phyloP scores from a whole-genome alignment of 2,113 vertebrate species.

The Platichthys stellatus region DNA sequence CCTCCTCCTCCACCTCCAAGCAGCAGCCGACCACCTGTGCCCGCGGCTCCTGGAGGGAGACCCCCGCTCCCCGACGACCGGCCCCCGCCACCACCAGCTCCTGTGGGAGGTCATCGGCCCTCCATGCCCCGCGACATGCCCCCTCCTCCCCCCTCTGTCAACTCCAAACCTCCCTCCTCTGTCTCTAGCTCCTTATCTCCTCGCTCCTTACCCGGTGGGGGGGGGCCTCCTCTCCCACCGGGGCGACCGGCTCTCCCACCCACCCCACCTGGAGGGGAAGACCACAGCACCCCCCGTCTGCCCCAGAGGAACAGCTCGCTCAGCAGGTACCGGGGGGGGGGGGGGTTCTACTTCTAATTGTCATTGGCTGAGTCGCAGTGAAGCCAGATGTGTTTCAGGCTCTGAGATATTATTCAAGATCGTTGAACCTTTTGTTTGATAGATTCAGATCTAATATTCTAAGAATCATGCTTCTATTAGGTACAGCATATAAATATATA shows the following conservation, averaged over 20 bases:
- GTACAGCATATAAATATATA: no score
- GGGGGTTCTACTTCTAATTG: not conserved
- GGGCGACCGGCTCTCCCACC: conserved; percentile 85
- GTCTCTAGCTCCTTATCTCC: conserved; percentile 70
- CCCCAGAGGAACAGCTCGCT: conserved; percentile 91
- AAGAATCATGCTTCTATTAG: no score
- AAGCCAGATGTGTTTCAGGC: no score
- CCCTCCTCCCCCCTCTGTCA: conserved; percentile 82
- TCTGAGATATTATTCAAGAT: no score
- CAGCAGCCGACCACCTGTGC: conserved; percentile 55
- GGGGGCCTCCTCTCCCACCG: conserved; percentile 82
- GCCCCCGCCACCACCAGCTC: conserved; percentile 79
- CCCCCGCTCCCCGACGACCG: conserved; percentile 82
- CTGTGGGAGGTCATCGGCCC: conserved; percentile 78
- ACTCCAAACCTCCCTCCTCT: conserved; percentile 83
- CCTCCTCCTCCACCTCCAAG: conserved; percentile 64
- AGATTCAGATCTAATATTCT: no score
- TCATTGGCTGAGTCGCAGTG: no score
- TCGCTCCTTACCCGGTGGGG: conserved; percentile 48
- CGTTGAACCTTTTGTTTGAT: no score
- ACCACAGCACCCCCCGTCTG: conserved; percentile 87
- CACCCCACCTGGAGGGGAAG: conserved; percentile 71
- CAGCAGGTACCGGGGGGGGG: conserved; percentile 53
- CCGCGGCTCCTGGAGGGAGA: conserved; percentile 77
- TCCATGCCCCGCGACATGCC: conserved; percentile 81